These are phyloP conservation scores for Chymomyza costata DNA, from an alignment of 1,140 invertebrate genomes.

Conservation along the genomic window DNA sequence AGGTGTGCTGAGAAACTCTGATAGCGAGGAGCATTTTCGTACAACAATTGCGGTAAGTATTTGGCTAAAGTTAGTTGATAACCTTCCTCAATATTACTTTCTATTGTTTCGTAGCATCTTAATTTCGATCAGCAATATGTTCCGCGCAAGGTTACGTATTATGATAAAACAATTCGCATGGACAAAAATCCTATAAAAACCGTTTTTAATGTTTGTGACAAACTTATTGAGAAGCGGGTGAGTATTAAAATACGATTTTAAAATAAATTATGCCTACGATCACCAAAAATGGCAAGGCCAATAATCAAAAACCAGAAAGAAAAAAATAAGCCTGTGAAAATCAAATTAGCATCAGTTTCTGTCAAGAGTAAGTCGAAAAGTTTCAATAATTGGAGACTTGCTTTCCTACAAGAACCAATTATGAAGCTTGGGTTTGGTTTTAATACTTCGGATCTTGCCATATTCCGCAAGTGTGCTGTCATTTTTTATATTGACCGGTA, in stretches of 20 bases:
- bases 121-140: constrained; percentile 90
- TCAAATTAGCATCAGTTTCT: too few species aligned
- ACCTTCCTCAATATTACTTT: background rate
- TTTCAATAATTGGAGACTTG: too few species aligned
- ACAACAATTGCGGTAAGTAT: constrained; percentile 86
- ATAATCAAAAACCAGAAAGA: too few species aligned
- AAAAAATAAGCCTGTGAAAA: too few species aligned
- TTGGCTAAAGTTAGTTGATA: constrained; percentile 4
- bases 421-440: too few species aligned
- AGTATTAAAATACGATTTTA: constrained; percentile 70
- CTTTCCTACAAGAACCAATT: too few species aligned
- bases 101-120: constrained; percentile 46
- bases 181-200: constrained; percentile 96
- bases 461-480: too few species aligned
- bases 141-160: constrained; percentile 87
- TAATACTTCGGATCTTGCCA: too few species aligned
- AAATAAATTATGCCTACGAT: too few species aligned
- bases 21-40: constrained; percentile 85
- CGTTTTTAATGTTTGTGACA: constrained; percentile 93
- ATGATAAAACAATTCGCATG: constrained; percentile 92
- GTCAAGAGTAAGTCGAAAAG: too few species aligned
- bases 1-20: constrained; percentile 89
- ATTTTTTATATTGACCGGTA: too few species aligned
- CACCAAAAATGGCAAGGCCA: too few species aligned
- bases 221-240: constrained; percentile 86